Conservation (phyloP, 1,140 invertebrate genomes). For the Sogatella furcifera region DNA sequence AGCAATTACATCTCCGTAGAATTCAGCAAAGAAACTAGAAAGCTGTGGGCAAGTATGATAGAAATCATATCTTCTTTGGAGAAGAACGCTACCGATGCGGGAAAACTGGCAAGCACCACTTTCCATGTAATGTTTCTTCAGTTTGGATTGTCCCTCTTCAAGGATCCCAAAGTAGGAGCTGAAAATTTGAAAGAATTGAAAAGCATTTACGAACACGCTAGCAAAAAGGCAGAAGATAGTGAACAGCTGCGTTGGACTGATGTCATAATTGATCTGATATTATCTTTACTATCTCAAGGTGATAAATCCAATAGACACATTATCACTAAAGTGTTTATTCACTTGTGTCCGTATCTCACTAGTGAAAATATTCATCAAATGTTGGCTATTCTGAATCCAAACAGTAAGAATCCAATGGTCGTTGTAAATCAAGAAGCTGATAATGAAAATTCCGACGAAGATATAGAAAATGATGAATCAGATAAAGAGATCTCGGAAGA, state of each 20-base stretch:
- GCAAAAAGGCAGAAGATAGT: slow-evolving; percentile 35
- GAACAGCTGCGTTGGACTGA: slow-evolving; percentile 55
- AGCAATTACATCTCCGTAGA: slow-evolving; percentile 36
- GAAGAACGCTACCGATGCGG: slow-evolving; percentile 31
- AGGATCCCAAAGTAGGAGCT: slow-evolving; percentile 50
- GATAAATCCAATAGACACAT: slow-evolving; percentile 54
- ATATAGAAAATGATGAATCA: slow-evolving; percentile 16
- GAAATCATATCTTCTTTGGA: slow-evolving; percentile 35
- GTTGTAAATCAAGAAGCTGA: slow-evolving; percentile 24
- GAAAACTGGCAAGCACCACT: slow-evolving; percentile 38
- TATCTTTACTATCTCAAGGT: slow-evolving; percentile 58
- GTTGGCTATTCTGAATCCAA: slow-evolving; percentile 19
- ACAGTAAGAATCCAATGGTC: slow-evolving; percentile 42
- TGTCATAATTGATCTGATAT: slow-evolving; percentile 62
- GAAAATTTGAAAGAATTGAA: slow-evolving; percentile 55
- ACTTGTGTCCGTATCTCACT: slow-evolving; percentile 57
- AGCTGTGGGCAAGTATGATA: slow-evolving; percentile 48
- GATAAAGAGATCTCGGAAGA: slow-evolving; percentile 28
- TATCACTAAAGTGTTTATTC: slow-evolving; percentile 46
- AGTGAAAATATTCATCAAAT: slow-evolving; percentile 55
- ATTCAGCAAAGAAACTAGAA: slow-evolving; percentile 38
- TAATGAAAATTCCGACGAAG: neutral
- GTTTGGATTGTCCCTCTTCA: slow-evolving; percentile 58
- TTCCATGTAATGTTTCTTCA: slow-evolving; percentile 56
- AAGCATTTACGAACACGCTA: slow-evolving; percentile 41